Evolutionary conservation across 2,888 invertebrate genomes (phyloP).

Genomic region (Cryptocephalus moraei): DNA sequence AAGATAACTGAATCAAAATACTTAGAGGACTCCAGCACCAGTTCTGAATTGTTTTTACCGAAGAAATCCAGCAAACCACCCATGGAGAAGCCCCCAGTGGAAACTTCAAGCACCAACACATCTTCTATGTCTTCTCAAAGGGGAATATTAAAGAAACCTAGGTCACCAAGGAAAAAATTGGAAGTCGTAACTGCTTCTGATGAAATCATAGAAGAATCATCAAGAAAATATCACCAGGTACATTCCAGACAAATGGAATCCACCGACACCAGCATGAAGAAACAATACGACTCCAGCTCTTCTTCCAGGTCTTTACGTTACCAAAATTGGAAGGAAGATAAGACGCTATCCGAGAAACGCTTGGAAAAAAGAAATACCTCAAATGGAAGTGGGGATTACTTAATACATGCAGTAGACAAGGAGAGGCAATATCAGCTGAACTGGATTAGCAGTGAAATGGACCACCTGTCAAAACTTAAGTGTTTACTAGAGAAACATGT

Average conservation of each 20-base stretch:
- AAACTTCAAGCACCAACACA: constrained; percentile 7
- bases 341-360: constrained; percentile 40
- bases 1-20: constrained; percentile 50
- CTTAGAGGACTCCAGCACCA: constrained; percentile 45
- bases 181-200: constrained; percentile 1
- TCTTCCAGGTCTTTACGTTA: neutral
- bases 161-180: constrained; percentile 7
- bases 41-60: constrained; percentile 42
- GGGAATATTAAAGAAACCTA: constrained; percentile 2
- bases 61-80: constrained; percentile 16
- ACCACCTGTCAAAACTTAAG: constrained; percentile 45
- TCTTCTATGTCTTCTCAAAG: constrained; percentile 4
- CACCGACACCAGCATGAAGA: constrained; percentile 5
- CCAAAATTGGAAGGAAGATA: constrained; percentile 36
- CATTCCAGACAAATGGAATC: constrained; percentile 1
- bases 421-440: constrained; percentile 44
- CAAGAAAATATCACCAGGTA: constrained; percentile 5
- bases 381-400: constrained; percentile 19
- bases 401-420: constrained; percentile 37
- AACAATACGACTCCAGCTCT: constrained; percentile 5
- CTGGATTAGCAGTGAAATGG: constrained; percentile 49
- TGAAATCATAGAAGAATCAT: constrained; percentile 6
- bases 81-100: neutral
- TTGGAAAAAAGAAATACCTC: constrained; percentile 27
- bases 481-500: constrained; percentile 28